Conservation (phyloP, 2,888 invertebrate species). For the Athalia rosae region DNA sequence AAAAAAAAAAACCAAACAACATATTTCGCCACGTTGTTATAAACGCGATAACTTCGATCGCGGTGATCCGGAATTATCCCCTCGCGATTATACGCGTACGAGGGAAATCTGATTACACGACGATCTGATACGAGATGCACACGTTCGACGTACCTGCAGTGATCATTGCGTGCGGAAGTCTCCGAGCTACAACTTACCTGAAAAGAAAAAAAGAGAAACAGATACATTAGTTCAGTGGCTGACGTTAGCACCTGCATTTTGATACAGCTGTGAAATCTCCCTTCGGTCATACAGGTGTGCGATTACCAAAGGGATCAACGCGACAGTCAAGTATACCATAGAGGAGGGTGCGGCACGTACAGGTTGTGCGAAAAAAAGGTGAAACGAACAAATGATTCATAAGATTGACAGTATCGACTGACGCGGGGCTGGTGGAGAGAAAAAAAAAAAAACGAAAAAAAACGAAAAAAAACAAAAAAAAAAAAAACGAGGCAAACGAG, state of each 20-base stretch:
- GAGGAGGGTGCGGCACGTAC: background rate
- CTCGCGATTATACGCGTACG: too few relatives aligned
- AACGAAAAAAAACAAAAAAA: background rate
- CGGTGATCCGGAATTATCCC: too few relatives aligned
- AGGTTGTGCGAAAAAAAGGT: conserved; percentile 14
- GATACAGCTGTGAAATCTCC: too few relatives aligned
- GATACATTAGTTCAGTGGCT: background rate
- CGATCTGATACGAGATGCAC: background rate
- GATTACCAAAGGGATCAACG: too few relatives aligned
- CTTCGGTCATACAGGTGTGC: too few relatives aligned
- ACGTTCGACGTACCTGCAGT: background rate
- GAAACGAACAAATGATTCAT: conserved; percentile 31
- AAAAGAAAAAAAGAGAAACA: background rate
- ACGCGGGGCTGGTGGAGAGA: background rate
- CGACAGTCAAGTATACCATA: background rate
- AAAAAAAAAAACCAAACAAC: too few relatives aligned
- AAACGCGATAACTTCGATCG: too few relatives aligned
- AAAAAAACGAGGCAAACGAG: background rate
- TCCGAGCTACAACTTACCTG: conserved; percentile 31
- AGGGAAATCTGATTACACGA: too few relatives aligned
- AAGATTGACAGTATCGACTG: conserved; percentile 36
- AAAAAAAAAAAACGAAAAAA: background rate
- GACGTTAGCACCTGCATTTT: too few relatives aligned
- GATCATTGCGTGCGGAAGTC: conserved; percentile 3
- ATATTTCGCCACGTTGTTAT: too few relatives aligned